Base-by-base conservation (phyloP, 1,140 invertebrate genomes). In the Venturia canescens region DNA sequence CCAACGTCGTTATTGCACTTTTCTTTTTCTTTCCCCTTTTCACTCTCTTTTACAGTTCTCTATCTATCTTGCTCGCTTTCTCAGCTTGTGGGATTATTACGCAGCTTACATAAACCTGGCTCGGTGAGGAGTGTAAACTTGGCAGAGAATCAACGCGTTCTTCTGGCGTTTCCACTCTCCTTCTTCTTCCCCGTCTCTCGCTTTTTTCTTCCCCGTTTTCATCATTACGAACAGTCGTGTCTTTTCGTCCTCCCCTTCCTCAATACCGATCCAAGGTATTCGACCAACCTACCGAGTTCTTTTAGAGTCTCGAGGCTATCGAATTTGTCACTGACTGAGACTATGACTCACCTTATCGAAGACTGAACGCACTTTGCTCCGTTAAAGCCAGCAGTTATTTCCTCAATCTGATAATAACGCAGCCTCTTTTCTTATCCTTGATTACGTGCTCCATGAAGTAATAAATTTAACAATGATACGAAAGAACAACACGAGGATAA, bases 81-180 rank as follows among this genome's bases (percentile, higher is more conserved):
- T 74, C 72, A 38, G 34, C 53, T 60, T 38, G 15, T 18, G 26
- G 3, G 27, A 79, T 70, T 53, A 71, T 77, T 76, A 81, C 44
- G 53, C 77, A 67, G 70, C 69, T 82, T 82, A 79, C 77, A 57
- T 82, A 82, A 82, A 82, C 53, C 38, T 63, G 31, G 26, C 34
- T 23, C 69, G 50, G 13, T 16, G 29, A 67, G 38, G 76, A 82
- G 75, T 78, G 53, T 57, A 75, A 82, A 82, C 76, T 82, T 82
- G 81, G 81, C 81, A 79, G 50, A 63, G 60, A n/a, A 34, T 79
- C 81, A 82, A 78, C 75, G 67, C 74, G 63, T 23, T 57, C 50
- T 80, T 18, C 50, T 80, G 27, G 50, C 70, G 53, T 70, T 72
- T 70, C 26, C 69, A 72, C 50, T 66, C 29, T 29, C 31, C 78